These are phyloP conservation scores for Meloidogyne floridensis DNA, from an alignment of 1,140 invertebrate species.

Conservation along the genomic window DNA sequence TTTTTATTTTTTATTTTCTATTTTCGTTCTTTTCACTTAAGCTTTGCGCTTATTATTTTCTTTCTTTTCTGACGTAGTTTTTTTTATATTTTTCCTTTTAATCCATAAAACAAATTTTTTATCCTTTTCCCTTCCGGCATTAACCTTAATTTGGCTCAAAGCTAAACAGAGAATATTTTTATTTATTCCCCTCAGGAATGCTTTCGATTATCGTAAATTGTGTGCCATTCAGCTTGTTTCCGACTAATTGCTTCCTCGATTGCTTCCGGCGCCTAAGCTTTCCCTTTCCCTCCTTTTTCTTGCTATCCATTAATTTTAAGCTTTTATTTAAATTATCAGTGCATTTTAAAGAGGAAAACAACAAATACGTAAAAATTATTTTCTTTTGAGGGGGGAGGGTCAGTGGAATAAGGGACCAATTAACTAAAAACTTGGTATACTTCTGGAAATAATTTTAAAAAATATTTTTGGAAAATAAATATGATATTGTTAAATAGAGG, in stretches of 20 bases:
- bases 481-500: not conserved
- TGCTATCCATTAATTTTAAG: not conserved
- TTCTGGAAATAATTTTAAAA: not conserved
- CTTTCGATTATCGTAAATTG: conserved; percentile 9
- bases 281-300: not conserved
- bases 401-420: not conserved
- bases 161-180: not conserved
- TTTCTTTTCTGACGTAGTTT: not conserved
- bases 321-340: not conserved
- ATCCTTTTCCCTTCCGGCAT: not conserved
- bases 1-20: conserved; percentile 1
- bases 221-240: not conserved
- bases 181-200: not conserved
- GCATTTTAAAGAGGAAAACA: not conserved
- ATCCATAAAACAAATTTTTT: conserved; percentile 3
- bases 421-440: not conserved
- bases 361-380: not conserved
- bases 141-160: not conserved
- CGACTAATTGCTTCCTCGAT: conserved; percentile 1
- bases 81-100: not conserved
- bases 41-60: not conserved
- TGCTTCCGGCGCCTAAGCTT: conserved; percentile 8
- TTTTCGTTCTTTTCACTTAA: not conserved
- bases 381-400: not conserved
- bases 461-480: not conserved